Base-by-base conservation (phyloP, 2,797 vertebrate species). In the Sternarchorhynchus goeldii region DNA sequence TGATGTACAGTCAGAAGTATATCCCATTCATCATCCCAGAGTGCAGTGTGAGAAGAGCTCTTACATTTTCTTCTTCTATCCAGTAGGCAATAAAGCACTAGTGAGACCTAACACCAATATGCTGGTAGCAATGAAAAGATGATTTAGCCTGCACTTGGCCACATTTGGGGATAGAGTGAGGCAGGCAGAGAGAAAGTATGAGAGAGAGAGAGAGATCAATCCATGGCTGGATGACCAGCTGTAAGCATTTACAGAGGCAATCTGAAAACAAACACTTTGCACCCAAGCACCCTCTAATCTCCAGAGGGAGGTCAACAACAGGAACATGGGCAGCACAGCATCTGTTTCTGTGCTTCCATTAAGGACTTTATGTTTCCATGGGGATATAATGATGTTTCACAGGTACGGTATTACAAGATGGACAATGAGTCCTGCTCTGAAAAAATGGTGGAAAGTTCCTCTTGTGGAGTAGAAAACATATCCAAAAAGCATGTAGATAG, bases 281-380 rank as follows among this genome's bases (percentile, higher is more conserved):
- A 69, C 57, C n/a, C 65, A 56, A 45, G 45, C 31, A 77, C 70
- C 34, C 69, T 77, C 14, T 71, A 77, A 74, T 77, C 64, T 66
- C 59, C 76, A 71, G 50, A 78, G 80, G 25, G 76, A 65, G 76
- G 71, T 78, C 76, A 73, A 45, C 60, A 1, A 3, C 75, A 25
- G 10, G 25, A 74, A 70, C 65, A 75, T 59, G 76, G 65, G 20
- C 63, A 78, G 63, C 68, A 75, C 71, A 75, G 78, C 76, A 75
- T 59, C 45, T 66, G 50, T 74, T 76, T 70, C 39, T 65, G 75
- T 70, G 73, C 36, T 56, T 66, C 74, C 64, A 64, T 70, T 74
- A 62, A 78, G 71, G 65, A 76, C 75, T 82, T 69, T 63, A 78
- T 4, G 71, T 70, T 75, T 77, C 75, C 16, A 57, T 29, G 32